Base-by-base conservation (phyloP, 2,888 invertebrate genomes). In the Dexiosoma caninum region DNA sequence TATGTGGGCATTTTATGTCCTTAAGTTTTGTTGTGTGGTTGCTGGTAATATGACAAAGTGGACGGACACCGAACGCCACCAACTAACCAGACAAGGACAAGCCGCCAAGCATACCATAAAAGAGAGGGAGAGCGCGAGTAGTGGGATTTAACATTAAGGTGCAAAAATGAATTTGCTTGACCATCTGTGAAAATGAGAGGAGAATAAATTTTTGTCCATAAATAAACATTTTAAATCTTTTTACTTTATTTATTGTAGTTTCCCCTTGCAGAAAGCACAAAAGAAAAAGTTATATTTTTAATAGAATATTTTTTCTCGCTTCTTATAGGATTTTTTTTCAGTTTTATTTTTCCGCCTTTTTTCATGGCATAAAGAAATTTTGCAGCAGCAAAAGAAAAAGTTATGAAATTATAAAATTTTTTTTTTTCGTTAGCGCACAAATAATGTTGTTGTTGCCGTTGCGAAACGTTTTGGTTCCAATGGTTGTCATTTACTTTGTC, bases 171-270 rank as follows among this genome's bases (percentile, higher is more conserved):
- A 79, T 83, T 83, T 83, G 82, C 81, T 79, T 83, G 84, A 83
- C 83, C 83, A 84, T 82, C 84, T 84, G 84, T 83, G 81, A 83
- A 84, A 83, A 82, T 82, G 75, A 70, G 62, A 70, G 67, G 55
- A 86, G 84, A 84, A 86, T 78, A 59, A 70, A 79, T 83, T 76
- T 69, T 82, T 83, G 83, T 64, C 51, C 77, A 76, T 74, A 83
- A 78, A 80, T 78, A 83, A 77, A 78, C 75, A 74, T 79, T 78
- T 78, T 70, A 83, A 82, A 82, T 81, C 64, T 82, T 83, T 80
- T 16, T 67, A 30, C n/a, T 71, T 23, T 42, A 69, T 35, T 32
- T 40, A 46, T 40, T 37, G 35, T 60, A 42, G 55, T 66, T 60
- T 57, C 53, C 77, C 55, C 16, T 40, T 62, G 19, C 64, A 23